Base-by-base conservation (phyloP, 1,140 invertebrate species). In the Eubasilissa regina region DNA sequence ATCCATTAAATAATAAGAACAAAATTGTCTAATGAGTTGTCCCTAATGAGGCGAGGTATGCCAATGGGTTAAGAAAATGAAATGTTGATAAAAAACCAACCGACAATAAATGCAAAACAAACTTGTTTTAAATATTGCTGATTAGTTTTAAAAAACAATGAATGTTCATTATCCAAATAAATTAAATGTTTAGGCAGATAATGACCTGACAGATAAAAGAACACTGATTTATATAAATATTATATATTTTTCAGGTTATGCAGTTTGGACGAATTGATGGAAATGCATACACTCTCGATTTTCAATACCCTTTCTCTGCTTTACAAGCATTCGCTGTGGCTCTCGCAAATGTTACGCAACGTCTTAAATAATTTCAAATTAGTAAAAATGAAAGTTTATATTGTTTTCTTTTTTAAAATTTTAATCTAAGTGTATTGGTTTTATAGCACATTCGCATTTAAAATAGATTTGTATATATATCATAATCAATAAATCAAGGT, bases 191-290 rank as follows among this genome's bases (percentile, higher is more conserved):
- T 35, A 6, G 6, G 25, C 25, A 35, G 25, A 6, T 6, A 35
- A n/a, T n/a, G n/a, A 35, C 25, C 25, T 35, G 25, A 35, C 25
- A 35, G 25, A 3, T 3, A 3, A 1, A 3, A 35, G 1, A 35
- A 6, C 25, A 35, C 25, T 35, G 6, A 35, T 35, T 35, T 35
- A 35, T 35, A 35, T 19, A 58, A 21, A 58, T 47, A 15, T 47
- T 45, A 43, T 45, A 0, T 48, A 43, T 62, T 81, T 86, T 88
- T 35, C 86, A 98, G 97, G 98, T 99, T 11, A 99, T 99, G 97
- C 98, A 99, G 89, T 99, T 99, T 90, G 98, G 98, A 17, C 92
- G 98, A 77, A 99, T 99, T 84, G 98, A 99, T 89, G 96, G 96
- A 80, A 99, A 99, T 88, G 97, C 98, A 13, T 99, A 99, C 88